Evolutionary conservation across 1,140 invertebrate species (phyloP).

Genomic region (Vollenhovia emeryi): DNA sequence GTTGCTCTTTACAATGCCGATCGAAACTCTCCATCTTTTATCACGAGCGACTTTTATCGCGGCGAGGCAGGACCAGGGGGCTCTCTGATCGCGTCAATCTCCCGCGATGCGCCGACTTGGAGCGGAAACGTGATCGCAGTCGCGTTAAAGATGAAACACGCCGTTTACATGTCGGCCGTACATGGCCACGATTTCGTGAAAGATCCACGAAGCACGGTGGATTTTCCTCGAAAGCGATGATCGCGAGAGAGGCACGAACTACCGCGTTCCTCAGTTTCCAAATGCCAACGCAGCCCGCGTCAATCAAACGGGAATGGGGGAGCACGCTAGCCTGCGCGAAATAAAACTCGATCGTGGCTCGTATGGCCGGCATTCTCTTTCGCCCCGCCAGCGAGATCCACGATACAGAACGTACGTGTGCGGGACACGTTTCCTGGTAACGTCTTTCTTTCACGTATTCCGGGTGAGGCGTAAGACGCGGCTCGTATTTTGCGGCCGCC

Average conservation of each 20-base stretch:
- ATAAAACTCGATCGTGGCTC: constrained; percentile 43
- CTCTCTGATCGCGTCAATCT: neutral
- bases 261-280: neutral
- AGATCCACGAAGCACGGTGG: neutral
- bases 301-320: constrained; percentile 17
- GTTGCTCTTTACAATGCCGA: neutral
- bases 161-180: constrained; percentile 2
- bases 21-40: neutral
- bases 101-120: neutral
- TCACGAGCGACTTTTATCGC: neutral
- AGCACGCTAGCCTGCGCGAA: neutral
- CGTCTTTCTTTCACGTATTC: constrained; percentile 34
- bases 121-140: neutral
- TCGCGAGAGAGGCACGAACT: constrained; percentile 12
- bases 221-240: neutral
- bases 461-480: neutral
- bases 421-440: constrained; percentile 35
- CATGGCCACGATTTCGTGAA: neutral
- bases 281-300: neutral
- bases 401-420: neutral
- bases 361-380: neutral
- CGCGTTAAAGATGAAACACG: constrained; percentile 28
- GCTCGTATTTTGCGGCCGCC: neutral
- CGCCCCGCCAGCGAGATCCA: neutral
- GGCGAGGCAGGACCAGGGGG: neutral